Percentiles rank a stretch among this genome's conserved stretches.
Conservation (phyloP, 2,888 invertebrate species). For the Lathronympha strigana region DNA sequence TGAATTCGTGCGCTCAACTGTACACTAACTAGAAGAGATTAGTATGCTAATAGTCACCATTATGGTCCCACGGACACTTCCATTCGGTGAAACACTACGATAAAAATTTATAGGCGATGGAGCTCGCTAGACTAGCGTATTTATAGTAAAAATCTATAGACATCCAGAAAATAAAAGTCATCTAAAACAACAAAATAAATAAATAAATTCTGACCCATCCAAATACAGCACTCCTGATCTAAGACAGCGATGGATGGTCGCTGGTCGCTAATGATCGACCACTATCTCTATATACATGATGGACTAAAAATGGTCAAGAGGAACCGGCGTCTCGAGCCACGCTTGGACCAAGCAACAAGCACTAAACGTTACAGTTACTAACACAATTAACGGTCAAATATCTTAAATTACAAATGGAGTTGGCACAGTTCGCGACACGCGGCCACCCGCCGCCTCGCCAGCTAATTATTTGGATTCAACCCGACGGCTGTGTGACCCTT, state of each 20-base stretch:
- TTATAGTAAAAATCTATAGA: constrained; percentile 73
- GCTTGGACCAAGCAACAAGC: constrained; percentile 73
- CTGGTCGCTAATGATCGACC: constrained; percentile 62
- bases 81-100: constrained; percentile 71
- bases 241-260: constrained; percentile 58
- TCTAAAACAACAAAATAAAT: constrained; percentile 63
- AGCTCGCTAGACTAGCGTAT: constrained; percentile 78
- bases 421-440: constrained; percentile 72
- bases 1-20: constrained; percentile 66
- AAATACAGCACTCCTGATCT: constrained; percentile 73
- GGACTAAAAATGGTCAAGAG: constrained; percentile 61
- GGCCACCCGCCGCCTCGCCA: constrained; percentile 71
- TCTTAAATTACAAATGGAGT: constrained; percentile 79
- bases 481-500: constrained; percentile 66
- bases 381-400: constrained; percentile 78
- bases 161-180: constrained; percentile 70
- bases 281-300: constrained; percentile 73
- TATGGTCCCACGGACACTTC: constrained; percentile 66
- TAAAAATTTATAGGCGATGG: constrained; percentile 75
- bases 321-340: constrained; percentile 56
- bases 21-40: constrained; percentile 78
- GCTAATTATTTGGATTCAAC: constrained; percentile 76
- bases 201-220: constrained; percentile 81
- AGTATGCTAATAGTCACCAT: constrained; percentile 76
- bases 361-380: constrained; percentile 77